A percentile compares a stretch with the other conserved stretches of the same genome.
Evolutionary conservation across 53 echinoderm and acorn worm species (phyloP).

Genomic region (Echinometra lucunter): DNA sequence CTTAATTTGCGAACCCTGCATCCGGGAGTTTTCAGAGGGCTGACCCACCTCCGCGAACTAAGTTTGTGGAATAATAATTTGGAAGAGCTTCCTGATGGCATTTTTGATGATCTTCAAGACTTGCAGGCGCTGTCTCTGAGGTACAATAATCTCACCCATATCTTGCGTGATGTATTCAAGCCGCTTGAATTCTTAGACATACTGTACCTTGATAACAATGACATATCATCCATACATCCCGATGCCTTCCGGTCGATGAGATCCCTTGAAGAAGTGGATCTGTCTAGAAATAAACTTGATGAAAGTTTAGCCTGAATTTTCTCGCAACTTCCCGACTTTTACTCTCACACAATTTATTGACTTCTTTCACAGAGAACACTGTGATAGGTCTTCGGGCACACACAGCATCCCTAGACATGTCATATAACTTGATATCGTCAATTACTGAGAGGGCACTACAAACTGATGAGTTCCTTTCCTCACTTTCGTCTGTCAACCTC

Average conservation of each 20-base stretch:
- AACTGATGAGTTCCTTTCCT: neutral
- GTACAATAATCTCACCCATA: neutral
- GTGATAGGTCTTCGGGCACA: neutral
- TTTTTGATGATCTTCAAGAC: conserved; percentile 38
- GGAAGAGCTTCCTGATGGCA: conserved; percentile 8
- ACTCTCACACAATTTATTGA: conserved; percentile 34
- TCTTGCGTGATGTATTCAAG: neutral
- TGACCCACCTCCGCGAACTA: neutral
- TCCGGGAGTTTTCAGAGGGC: neutral
- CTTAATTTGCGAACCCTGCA: neutral
- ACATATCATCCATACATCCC: conserved; percentile 31
- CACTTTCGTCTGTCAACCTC: neutral
- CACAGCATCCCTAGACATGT: neutral
- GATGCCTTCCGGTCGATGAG: conserved; percentile 21
- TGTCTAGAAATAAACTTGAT: neutral
- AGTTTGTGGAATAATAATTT: conserved; percentile 29
- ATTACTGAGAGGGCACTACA: neutral
- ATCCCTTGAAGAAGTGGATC: neutral
- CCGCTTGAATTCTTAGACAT: neutral
- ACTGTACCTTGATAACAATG: neutral
- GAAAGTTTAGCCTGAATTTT: neutral
- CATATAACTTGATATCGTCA: neutral
- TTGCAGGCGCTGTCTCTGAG: neutral
- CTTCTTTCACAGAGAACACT: neutral
- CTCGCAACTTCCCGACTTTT: neutral